Evolutionary conservation across 2,113 vertebrate genomes (phyloP).

Genomic region (Aegithalos caudatus): DNA sequence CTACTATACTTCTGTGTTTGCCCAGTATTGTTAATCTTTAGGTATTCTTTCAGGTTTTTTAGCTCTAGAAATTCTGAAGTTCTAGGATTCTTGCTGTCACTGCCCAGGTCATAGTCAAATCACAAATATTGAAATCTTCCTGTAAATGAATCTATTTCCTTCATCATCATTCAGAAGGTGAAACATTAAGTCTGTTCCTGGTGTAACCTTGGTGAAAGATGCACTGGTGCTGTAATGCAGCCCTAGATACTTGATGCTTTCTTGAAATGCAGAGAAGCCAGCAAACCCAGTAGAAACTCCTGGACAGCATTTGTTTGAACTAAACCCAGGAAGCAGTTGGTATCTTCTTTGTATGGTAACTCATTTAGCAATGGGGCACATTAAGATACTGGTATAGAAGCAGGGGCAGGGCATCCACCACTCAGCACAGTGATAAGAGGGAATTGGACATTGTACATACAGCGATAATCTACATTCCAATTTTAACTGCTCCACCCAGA

Average conservation of each 20-base stretch:
- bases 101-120: not conserved
- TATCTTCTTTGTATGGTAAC: not conserved
- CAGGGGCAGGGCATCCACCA: not conserved
- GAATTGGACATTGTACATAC: accelerated
- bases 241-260: not conserved
- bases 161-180: not conserved
- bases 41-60: not conserved
- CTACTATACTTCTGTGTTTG: not conserved
- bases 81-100: not conserved
- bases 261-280: not conserved
- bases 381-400: not conserved
- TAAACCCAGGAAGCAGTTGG: not conserved
- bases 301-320: not conserved
- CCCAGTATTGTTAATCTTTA: not conserved
- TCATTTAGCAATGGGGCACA: not conserved
- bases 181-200: not conserved
- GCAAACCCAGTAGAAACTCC: not conserved
- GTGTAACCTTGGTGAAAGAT: not conserved
- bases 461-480: not conserved
- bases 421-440: not conserved
- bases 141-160: not conserved
- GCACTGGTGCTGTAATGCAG: not conserved
- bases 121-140: not conserved
- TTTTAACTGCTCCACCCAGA: not conserved
- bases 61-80: not conserved